Evolutionary conservation across 2,797 vertebrate species (phyloP).

Genomic region (Octomys mimax): DNA sequence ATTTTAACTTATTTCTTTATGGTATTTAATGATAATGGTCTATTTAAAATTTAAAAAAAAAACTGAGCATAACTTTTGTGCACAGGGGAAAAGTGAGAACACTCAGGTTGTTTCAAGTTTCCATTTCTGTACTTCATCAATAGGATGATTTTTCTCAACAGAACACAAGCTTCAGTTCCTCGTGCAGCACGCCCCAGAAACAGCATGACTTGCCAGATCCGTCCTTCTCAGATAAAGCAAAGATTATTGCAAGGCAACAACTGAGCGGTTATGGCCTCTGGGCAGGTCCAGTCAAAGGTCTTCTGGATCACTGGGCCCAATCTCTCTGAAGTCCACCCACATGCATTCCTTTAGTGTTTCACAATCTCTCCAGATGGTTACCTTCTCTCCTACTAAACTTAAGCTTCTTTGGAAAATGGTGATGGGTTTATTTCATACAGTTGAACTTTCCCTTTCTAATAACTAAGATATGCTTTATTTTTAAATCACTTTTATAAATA

Average conservation of each 20-base stretch:
- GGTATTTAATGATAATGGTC: background rate
- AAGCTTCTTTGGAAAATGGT: slow-evolving; percentile 13
- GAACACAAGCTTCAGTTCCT: background rate
- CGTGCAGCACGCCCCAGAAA: background rate
- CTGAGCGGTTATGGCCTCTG: background rate
- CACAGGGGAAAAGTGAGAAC: background rate
- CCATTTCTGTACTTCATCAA: background rate
- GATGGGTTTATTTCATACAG: background rate
- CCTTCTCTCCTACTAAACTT: background rate
- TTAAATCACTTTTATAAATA: background rate
- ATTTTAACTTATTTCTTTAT: background rate
- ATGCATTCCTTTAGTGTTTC: background rate
- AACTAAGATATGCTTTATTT: background rate
- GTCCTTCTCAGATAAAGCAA: background rate
- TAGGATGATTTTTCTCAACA: background rate
- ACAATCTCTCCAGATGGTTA: slow-evolving; percentile 51
- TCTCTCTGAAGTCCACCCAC: background rate
- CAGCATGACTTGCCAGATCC: background rate
- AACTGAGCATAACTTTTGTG: background rate
- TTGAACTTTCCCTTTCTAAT: background rate
- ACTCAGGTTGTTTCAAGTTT: background rate
- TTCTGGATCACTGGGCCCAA: background rate
- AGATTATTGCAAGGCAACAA: background rate
- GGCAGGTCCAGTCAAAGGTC: background rate
- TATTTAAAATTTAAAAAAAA: background rate